phyloP scores from a whole-genome alignment of 2,888 invertebrate genomes.

The Apodemia hepburni region DNA sequence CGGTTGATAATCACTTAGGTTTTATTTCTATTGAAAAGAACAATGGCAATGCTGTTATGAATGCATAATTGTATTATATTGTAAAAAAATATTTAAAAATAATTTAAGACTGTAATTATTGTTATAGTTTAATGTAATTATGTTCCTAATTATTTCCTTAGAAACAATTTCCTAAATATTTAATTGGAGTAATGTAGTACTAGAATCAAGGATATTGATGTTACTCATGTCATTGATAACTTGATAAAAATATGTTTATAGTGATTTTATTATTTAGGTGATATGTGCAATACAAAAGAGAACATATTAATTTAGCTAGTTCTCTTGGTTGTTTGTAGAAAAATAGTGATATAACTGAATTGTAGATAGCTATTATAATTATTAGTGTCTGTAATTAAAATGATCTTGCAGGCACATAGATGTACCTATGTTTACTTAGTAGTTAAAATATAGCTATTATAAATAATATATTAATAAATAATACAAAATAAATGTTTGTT shows the following conservation, averaged over 20 bases:
- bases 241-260: slow-evolving; percentile 15
- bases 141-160: slow-evolving; percentile 68
- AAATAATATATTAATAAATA: slow-evolving; percentile 79
- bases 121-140: slow-evolving; percentile 48
- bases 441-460: slow-evolving; percentile 75
- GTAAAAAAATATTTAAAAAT: slow-evolving; percentile 63
- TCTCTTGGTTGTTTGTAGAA: slow-evolving; percentile 51
- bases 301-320: slow-evolving; percentile 46
- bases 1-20: slow-evolving; percentile 1
- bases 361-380: slow-evolving; percentile 52
- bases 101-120: slow-evolving; percentile 66
- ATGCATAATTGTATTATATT: slow-evolving; percentile 46
- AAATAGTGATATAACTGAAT: slow-evolving; percentile 42
- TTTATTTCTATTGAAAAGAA: background rate
- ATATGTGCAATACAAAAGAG: slow-evolving; percentile 72
- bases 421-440: slow-evolving; percentile 56
- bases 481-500: slow-evolving; percentile 79
- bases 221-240: slow-evolving; percentile 37
- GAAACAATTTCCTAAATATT: slow-evolving; percentile 14
- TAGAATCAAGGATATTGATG: slow-evolving; percentile 25
- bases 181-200: slow-evolving; percentile 11
- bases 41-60: slow-evolving; percentile 26
- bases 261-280: slow-evolving; percentile 35
- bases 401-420: slow-evolving; percentile 44
- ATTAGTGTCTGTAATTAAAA: slow-evolving; percentile 51